Evolutionary conservation across 2,888 invertebrate species (phyloP), one percentile per base, ranked within the genome.

Genomic region (Serripes groenlandicus): DNA sequence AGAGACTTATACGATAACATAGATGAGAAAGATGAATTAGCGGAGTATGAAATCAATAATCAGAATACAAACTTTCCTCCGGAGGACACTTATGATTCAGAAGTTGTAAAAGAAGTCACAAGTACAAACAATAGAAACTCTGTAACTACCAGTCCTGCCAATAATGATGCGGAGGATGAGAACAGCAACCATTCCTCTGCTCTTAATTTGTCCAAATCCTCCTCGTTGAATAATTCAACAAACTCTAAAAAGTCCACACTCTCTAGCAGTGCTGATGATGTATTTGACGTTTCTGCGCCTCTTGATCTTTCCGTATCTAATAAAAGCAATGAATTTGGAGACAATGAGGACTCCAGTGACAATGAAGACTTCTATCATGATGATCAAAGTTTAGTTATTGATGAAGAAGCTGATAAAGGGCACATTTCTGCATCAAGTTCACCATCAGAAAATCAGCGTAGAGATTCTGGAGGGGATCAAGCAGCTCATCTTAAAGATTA

Each of bases 401-500:
- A 80, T 75, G 81, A 78, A 64, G 37, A 37, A 52, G 73, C 62
- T 11, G 62, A 73, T n/a, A 72, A 78, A 56, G 7, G 15, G 15
- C 26, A 28, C 5, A 60, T 62, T 32, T 35, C 54, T 18, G 34
- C 32, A n/a, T 64, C 70, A 18, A 69, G 37, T n/a, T 26, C 52
- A 23, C 78, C 71, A 28, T 21, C n/a, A 37, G 32, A 35, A 32
- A 58, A 37, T 30, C 35, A 56, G 1, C 26, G 35, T 18, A 60
- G 30, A 23, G 73, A 79, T 7, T 42, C 49, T 21, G 75, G 75
- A 28, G 73, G 62, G 11, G 86, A 86, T 11, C 81, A 84, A 52
- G 82, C 79, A 37, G 84, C 81, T 30, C 87, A 85, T 56, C 72
- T 97, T 94, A 96, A 97, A 91, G 97, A 97, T 92, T 97, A 97